Evolutionary conservation across 2,797 vertebrate species (phyloP).

Genomic region (Pachyuromys duprasi): DNA sequence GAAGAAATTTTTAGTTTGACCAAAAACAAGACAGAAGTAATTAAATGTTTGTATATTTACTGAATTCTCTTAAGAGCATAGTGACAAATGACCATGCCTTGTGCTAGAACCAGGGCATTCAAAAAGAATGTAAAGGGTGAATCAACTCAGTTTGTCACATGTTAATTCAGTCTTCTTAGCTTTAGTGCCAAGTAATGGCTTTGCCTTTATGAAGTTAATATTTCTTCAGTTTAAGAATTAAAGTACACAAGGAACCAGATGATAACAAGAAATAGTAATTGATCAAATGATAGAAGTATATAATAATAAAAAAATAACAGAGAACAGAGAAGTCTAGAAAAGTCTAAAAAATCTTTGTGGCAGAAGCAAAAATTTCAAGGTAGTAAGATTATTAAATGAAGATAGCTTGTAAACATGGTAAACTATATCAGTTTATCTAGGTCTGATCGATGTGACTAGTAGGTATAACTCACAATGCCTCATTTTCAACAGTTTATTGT

Average conservation of each 20-base stretch:
- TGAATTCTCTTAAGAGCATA: background rate
- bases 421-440: background rate
- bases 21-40: background rate
- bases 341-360: background rate
- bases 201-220: background rate
- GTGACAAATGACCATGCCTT: background rate
- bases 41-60: background rate
- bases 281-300: background rate
- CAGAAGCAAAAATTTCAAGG: background rate
- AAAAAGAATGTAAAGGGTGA: background rate
- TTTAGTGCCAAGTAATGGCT: background rate
- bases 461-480: background rate
- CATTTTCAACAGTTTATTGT: conserved; percentile 2
- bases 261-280: background rate
- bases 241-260: background rate
- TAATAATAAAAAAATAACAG: background rate
- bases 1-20: background rate
- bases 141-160: background rate
- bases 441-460: background rate
- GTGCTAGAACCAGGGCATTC: background rate
- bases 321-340: background rate
- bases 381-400: background rate
- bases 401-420: background rate
- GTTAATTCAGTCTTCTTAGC: background rate
- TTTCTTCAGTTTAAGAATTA: background rate